These are phyloP conservation scores for Leptinotarsa defecta DNA, from an alignment of 1,140 invertebrate genomes.

Conservation along the genomic window DNA sequence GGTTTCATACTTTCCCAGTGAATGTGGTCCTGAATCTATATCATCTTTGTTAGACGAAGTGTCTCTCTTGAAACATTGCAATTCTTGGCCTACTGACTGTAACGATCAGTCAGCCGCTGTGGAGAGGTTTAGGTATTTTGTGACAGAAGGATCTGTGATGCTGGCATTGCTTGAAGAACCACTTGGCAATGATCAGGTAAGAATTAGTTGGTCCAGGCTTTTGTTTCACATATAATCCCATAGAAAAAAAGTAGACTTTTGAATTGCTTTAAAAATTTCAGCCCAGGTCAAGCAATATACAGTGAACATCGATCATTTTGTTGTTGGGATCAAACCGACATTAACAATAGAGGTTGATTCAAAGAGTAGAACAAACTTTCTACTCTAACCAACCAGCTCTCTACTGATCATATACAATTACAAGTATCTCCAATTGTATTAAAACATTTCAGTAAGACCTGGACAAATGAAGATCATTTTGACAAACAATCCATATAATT, in stretches of 20 bases:
- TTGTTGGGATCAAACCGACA: too few species aligned
- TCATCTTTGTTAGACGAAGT: slow-evolving; percentile 88
- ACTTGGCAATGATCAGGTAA: slow-evolving; percentile 72
- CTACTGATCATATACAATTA: too few species aligned
- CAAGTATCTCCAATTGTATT: too few species aligned
- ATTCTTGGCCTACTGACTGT: slow-evolving; percentile 59
- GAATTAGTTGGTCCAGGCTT: not conserved
- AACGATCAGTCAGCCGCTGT: slow-evolving; percentile 58
- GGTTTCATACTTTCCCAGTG: slow-evolving; percentile 77
- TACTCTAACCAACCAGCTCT: too few species aligned
- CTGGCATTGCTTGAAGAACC: slow-evolving; percentile 90
- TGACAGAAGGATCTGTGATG: slow-evolving; percentile 87
- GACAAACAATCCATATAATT: too few species aligned
- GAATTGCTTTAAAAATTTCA: slow-evolving; percentile 3
- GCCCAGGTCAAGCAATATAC: too few species aligned
- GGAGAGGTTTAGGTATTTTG: slow-evolving; percentile 83
- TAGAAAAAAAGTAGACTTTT: slow-evolving; percentile 7
- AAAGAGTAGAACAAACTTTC: too few species aligned
- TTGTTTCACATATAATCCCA: slow-evolving; percentile 10
- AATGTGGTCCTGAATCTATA: slow-evolving; percentile 81
- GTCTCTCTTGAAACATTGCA: slow-evolving; percentile 73
- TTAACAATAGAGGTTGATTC: too few species aligned
- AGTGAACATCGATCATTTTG: too few species aligned
- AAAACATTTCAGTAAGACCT: too few species aligned
- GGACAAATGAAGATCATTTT: too few species aligned